Percentiles rank a stretch among this genome's conserved stretches.
These are phyloP conservation scores for Diachrysia chrysitis DNA, from an alignment of 2,888 invertebrate species.

Conservation along the genomic window DNA sequence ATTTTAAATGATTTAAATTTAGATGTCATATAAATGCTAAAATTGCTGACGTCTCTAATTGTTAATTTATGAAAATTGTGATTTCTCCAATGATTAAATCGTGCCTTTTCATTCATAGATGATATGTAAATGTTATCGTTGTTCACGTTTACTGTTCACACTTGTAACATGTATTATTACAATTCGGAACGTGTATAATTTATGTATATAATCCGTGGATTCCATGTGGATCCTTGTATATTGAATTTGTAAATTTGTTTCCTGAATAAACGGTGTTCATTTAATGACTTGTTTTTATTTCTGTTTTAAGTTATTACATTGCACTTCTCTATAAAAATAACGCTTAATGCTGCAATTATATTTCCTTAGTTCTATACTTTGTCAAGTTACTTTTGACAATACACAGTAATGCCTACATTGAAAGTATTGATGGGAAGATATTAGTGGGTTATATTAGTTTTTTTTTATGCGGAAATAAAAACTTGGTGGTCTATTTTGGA, in stretches of 20 bases:
- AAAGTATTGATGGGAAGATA: no score
- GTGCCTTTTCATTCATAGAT: conserved; percentile 73
- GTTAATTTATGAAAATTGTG: conserved; percentile 43
- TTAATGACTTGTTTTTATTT: conserved; percentile 55
- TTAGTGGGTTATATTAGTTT: no score
- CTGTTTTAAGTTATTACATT: neutral
- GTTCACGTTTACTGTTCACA: conserved; percentile 57
- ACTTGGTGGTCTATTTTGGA: conserved; percentile 66
- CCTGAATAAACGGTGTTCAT: conserved; percentile 75
- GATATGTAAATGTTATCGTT: conserved; percentile 66
- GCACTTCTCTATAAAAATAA: neutral
- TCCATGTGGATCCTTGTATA: conserved; percentile 60
- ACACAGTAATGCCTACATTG: neutral
- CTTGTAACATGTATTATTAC: conserved; percentile 60
- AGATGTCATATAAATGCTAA: conserved; percentile 28
- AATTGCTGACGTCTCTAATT: conserved; percentile 34
- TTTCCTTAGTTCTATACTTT: neutral
- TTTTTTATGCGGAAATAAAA: conserved; percentile 53
- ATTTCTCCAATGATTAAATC: conserved; percentile 57
- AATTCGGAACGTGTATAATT: conserved; percentile 64
- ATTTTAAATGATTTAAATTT: conserved; percentile 33
- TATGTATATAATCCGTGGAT: conserved; percentile 70
- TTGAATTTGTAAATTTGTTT: conserved; percentile 84
- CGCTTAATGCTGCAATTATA: neutral
- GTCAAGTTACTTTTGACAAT: no score